These are phyloP conservation scores for Dolichallabes microphthalmus DNA, from an alignment of 2,113 vertebrate genomes.

Conservation along the genomic window DNA sequence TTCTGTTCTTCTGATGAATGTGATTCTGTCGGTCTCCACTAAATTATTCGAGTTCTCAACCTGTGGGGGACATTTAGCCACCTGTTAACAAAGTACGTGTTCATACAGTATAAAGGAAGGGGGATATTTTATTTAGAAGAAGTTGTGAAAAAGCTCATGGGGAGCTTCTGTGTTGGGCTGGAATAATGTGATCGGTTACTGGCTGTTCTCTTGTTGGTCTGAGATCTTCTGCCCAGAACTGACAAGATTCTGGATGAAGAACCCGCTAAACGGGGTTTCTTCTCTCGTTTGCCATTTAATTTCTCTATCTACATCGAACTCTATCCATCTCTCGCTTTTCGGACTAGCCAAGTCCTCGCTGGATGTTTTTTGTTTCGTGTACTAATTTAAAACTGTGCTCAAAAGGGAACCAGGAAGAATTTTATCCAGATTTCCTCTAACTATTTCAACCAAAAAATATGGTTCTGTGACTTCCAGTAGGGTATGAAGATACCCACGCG, in stretches of 20 bases:
- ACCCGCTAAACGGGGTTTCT: neutral
- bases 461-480: neutral
- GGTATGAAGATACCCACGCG: neutral
- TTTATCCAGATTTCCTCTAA: conserved; percentile 16
- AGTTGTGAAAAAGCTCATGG: conserved; percentile 4
- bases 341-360: conserved; percentile 5
- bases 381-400: conserved; percentile 11
- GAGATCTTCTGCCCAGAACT: conserved; percentile 6
- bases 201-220: conserved; percentile 3
- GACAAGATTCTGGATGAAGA: conserved; percentile 19
- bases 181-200: conserved; percentile 4
- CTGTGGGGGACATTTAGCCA: neutral
- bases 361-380: conserved; percentile 18
- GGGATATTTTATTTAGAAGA: neutral
- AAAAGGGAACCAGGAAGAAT: neutral
- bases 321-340: neutral
- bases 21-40: neutral
- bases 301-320: neutral
- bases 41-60: neutral
- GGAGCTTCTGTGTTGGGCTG: conserved; percentile 14
- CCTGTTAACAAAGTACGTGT: neutral
- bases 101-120: neutral
- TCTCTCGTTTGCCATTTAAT: neutral
- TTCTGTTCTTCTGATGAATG: neutral
- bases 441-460: neutral